Base-by-base conservation (phyloP, 2,797 vertebrate genomes). In the Gymnoscopelus braueri region DNA sequence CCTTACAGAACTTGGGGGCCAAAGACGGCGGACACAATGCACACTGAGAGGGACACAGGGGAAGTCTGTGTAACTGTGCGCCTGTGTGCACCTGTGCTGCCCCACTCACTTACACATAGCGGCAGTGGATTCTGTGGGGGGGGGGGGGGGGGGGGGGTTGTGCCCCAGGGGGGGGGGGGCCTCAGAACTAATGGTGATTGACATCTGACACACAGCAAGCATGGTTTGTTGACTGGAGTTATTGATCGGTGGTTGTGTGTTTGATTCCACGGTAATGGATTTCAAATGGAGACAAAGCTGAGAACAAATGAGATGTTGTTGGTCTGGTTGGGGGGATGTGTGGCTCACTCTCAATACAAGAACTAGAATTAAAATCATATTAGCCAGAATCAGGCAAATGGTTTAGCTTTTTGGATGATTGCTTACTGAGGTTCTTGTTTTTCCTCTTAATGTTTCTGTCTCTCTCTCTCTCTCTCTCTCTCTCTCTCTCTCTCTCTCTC, bases 71-170 rank as follows among this genome's bases (percentile, higher is more conserved):
- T 92, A 91, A 89, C 88, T 62, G 86, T 90, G 90, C 82, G 80
- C 87, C 86, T 84, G 61, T 59, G 66, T 83, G 86, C 91, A 92
- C 88, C 92, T 93, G 92, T 84, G 88, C 81, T 77, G 68, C 68
- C 80, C 9, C 77, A 79, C 84, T 84, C 78, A 83, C 70, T 77
- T 79, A 71, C 65, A 82, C 61, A 72, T 71, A 75, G 69, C 14
- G 39, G 69, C 67, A 67, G 79, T 71, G 62, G 72, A 80, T 44
- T 44, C 39, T 44, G 39, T 44, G 35, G 77, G 74, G 63, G 63
- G 65, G 71, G 23, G 66, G 55, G 47, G 66, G 19, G 29, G 10
- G 50, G 62, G 57, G 67, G 67, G 44, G 35, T 47, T 3, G 24
- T 29, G 10, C 32, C 32, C 32, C 3, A 44, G 23, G 39, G 60